Evolutionary conservation across 1,140 invertebrate genomes (phyloP).

Genomic region (Ips typographus): DNA sequence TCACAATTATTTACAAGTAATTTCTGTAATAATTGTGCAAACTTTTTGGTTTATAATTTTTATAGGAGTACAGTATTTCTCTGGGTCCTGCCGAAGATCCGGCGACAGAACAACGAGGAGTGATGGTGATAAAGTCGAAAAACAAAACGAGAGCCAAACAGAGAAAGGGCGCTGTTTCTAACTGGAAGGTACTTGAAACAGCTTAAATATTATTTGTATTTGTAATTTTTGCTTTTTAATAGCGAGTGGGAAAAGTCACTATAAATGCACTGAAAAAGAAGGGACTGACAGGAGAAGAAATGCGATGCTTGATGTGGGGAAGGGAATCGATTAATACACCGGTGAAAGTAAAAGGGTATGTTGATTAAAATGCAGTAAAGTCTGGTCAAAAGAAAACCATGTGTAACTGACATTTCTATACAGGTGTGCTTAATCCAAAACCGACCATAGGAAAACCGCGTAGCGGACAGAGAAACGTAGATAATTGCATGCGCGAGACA

Average conservation of each 20-base stretch:
- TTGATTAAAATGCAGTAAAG: not conserved
- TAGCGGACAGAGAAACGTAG: too few relatives aligned
- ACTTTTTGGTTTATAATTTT: conserved; percentile 36
- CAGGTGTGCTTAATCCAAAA: not conserved
- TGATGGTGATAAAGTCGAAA: conserved; percentile 98
- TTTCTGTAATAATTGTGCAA: too few relatives aligned
- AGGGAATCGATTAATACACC: conserved; percentile 83
- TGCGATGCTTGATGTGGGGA: conserved; percentile 86
- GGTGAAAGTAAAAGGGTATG: conserved; percentile 59
- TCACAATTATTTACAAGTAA: conserved; percentile 84
- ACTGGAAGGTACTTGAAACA: conserved; percentile 88
- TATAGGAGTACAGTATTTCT: conserved; percentile 94
- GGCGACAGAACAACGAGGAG: conserved; percentile 80
- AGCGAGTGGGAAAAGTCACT: conserved; percentile 86
- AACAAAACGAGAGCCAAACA: conserved; percentile 95
- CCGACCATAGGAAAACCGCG: too few relatives aligned
- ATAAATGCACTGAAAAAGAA: conserved; percentile 79
- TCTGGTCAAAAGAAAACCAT: not conserved
- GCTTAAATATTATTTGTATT: conserved; percentile 3
- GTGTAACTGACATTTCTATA: too few relatives aligned
- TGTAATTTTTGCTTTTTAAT: conserved; percentile 35
- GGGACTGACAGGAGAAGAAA: conserved; percentile 82
- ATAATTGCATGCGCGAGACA: too few relatives aligned
- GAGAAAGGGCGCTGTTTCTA: conserved; percentile 91
- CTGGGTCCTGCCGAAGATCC: conserved; percentile 79